phyloP scores from a whole-genome alignment of 2,113 vertebrate species.

The Campylomormyrus numenius region DNA sequence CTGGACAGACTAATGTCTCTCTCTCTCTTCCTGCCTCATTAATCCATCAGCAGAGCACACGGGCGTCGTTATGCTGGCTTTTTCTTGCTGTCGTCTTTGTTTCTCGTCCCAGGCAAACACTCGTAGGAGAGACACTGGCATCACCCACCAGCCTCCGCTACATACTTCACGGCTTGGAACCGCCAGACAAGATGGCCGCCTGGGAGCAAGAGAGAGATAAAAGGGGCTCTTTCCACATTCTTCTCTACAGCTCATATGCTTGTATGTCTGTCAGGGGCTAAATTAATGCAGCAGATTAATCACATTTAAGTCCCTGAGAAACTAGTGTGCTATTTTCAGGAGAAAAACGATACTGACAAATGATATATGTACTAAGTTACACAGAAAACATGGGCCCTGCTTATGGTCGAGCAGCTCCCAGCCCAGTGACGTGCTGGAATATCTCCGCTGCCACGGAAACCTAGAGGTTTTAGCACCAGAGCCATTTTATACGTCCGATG shows the following conservation, averaged over 20 bases:
- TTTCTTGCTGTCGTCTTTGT: conserved; percentile 18
- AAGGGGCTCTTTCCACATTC: background rate
- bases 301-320: background rate
- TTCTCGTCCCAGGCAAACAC: conserved; percentile 15
- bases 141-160: background rate
- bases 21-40: conserved; percentile 25
- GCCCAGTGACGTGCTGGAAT: background rate
- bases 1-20: conserved; percentile 15
- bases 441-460: conserved; percentile 7
- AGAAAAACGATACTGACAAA: conserved; percentile 22
- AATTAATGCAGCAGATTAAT: background rate
- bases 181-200: background rate
- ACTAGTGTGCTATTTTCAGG: conserved; percentile 4
- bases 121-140: background rate
- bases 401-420: background rate
- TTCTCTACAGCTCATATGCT: background rate
- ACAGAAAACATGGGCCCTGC: background rate
- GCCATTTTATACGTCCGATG: conserved; percentile 1
- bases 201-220: background rate
- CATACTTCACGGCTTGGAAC: background rate
- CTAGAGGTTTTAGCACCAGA: background rate
- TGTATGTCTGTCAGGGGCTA: background rate
- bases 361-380: conserved; percentile 8
- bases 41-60: conserved; percentile 32
- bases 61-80: conserved; percentile 21